Conservation (phyloP, 2,888 invertebrate genomes). For the Adineta ricciae region DNA sequence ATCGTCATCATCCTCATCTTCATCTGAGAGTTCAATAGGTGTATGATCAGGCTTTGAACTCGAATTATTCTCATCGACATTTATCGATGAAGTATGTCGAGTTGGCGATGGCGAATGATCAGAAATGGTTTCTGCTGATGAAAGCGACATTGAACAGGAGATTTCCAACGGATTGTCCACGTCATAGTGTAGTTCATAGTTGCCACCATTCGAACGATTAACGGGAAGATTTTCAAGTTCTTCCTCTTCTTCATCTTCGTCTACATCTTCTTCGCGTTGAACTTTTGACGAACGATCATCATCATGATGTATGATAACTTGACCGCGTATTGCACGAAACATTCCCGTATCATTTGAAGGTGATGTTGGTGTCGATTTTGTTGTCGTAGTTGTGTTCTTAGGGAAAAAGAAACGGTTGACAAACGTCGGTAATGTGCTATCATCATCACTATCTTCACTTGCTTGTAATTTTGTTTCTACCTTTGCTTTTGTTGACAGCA, state of each 20-base stretch:
- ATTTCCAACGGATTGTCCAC: constrained; percentile 16
- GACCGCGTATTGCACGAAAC: constrained; percentile 9
- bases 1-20: not conserved
- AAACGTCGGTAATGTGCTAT: not conserved
- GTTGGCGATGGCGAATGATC: not conserved
- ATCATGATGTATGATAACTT: not conserved
- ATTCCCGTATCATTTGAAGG: not conserved
- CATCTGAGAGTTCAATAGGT: not conserved
- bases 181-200: constrained; percentile 16
- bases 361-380: not conserved
- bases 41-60: not conserved
- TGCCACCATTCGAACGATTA: not conserved
- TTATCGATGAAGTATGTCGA: not conserved
- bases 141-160: not conserved
- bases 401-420: not conserved
- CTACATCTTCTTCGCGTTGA: not conserved
- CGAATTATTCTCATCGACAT: not conserved
- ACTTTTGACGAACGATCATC: not conserved
- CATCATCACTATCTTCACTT: not conserved
- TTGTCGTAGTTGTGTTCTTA: not conserved
- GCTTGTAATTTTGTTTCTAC: not conserved
- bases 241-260: not conserved
- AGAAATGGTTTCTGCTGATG: not conserved
- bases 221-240: not conserved
- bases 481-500: not conserved